Evolutionary conservation across 1,140 invertebrate species (phyloP).

Genomic region (Notospermus geniculatus): DNA sequence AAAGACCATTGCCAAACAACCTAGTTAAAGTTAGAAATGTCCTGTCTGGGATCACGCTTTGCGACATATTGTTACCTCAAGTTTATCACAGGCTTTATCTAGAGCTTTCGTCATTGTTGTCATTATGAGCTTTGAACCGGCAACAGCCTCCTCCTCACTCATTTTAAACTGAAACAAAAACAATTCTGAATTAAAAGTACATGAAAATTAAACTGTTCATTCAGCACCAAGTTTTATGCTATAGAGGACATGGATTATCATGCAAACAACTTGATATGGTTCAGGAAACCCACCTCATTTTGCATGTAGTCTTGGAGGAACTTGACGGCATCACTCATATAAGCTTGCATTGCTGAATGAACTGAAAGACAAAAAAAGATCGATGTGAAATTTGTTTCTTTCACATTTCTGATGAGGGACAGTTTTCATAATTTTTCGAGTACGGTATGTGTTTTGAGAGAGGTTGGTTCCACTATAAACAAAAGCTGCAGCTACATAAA

Average conservation of each 20-base stretch:
- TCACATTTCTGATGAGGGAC: too few relatives aligned
- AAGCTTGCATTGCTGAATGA: slow-evolving; percentile 30
- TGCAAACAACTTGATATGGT: too few relatives aligned
- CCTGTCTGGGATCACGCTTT: background rate
- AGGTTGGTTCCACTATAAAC: too few relatives aligned
- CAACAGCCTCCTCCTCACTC: slow-evolving; percentile 2
- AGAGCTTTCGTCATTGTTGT: slow-evolving; percentile 14
- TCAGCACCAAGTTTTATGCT: too few relatives aligned
- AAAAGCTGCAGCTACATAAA: too few relatives aligned
- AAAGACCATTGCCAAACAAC: background rate
- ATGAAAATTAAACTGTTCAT: too few relatives aligned
- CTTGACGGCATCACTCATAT: slow-evolving; percentile 27
- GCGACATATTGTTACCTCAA: slow-evolving; percentile 14
- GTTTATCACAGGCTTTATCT: slow-evolving; percentile 24
- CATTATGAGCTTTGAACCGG: slow-evolving; percentile 13
- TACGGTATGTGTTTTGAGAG: too few relatives aligned
- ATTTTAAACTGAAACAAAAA: slow-evolving; percentile 19
- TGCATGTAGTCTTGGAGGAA: slow-evolving; percentile 24
- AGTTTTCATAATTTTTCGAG: too few relatives aligned
- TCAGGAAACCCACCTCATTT: slow-evolving; percentile 17
- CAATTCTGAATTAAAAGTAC: background rate
- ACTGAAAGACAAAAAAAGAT: slow-evolving; percentile 18
- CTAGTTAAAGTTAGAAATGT: too few relatives aligned
- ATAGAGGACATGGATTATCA: too few relatives aligned
- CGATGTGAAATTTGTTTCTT: background rate